Evolutionary conservation across 2,888 invertebrate genomes (phyloP).

Genomic region (Reticulitermes lucifugus): DNA sequence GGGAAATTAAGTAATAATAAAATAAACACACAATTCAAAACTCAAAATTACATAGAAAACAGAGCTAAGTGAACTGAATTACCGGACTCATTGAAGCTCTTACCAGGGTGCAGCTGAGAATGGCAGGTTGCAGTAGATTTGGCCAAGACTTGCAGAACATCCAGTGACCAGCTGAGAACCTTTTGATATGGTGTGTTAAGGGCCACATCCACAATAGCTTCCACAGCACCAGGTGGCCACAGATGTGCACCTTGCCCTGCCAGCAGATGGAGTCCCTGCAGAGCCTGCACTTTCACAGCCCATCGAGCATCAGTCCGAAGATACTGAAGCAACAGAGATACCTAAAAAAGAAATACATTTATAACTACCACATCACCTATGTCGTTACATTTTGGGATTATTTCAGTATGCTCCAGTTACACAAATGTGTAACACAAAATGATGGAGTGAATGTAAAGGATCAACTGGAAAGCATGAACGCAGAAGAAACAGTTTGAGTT

Average conservation of each 20-base stretch:
- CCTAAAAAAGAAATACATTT: neutral
- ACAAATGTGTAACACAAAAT: no score
- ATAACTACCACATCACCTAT: neutral
- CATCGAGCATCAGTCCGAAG: slow-evolving; percentile 77
- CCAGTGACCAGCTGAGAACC: slow-evolving; percentile 65
- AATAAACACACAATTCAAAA: no score
- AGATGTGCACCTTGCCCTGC: slow-evolving; percentile 82
- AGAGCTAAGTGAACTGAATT: neutral
- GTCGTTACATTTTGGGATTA: no score
- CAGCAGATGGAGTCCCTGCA: slow-evolving; percentile 75
- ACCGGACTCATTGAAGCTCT: neutral
- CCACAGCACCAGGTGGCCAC: slow-evolving; percentile 75
- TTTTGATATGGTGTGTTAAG: slow-evolving; percentile 58
- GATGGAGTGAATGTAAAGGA: no score
- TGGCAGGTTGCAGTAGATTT: slow-evolving; percentile 74
- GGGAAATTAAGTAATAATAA: no score
- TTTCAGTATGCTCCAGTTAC: no score
- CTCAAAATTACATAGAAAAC: no score
- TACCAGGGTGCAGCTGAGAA: slow-evolving; percentile 65
- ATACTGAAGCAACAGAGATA: slow-evolving; percentile 71
- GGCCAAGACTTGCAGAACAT: slow-evolving; percentile 70
- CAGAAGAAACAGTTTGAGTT: no score
- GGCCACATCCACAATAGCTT: slow-evolving; percentile 63
- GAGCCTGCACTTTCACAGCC: slow-evolving; percentile 75
- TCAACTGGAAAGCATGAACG: no score